Evolutionary conservation across 2,113 vertebrate genomes (phyloP).

Genomic region (Hystrix cristata): DNA sequence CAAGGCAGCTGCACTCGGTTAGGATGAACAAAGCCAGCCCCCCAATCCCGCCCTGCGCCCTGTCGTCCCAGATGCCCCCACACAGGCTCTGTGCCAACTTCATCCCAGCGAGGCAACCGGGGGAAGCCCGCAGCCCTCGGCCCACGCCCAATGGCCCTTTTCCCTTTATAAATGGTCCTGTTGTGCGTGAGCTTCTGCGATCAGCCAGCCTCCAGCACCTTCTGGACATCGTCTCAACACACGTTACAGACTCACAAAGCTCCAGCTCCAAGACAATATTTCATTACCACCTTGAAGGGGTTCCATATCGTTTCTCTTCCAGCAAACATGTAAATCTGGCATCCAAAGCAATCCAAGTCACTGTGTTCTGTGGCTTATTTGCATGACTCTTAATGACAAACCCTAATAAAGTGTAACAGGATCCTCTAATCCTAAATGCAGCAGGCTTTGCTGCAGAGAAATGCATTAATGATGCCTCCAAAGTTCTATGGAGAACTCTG

Average conservation of each 20-base stretch:
- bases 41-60: not conserved
- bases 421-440: conserved; percentile 71
- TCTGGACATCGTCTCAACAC: not conserved
- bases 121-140: not conserved
- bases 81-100: not conserved
- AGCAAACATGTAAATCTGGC: conserved; percentile 54
- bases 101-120: not conserved
- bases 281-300: conserved; percentile 47
- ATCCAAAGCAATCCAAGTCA: conserved; percentile 1
- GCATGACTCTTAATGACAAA: conserved; percentile 70
- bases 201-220: conserved; percentile 43
- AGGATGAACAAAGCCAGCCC: accelerated
- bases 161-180: not conserved
- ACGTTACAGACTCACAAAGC: conserved; percentile 22
- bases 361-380: conserved; percentile 48
- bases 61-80: not conserved
- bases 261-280: not conserved
- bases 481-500: not conserved
- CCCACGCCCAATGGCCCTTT: too few species aligned
- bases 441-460: conserved; percentile 27
- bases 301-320: conserved; percentile 22
- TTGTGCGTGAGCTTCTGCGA: not conserved
- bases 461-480: not conserved
- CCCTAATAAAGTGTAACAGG: conserved; percentile 62
- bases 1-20: accelerated